Conservation (phyloP, 2,797 vertebrate genomes). For the Sebastiscus albofasciatus region DNA sequence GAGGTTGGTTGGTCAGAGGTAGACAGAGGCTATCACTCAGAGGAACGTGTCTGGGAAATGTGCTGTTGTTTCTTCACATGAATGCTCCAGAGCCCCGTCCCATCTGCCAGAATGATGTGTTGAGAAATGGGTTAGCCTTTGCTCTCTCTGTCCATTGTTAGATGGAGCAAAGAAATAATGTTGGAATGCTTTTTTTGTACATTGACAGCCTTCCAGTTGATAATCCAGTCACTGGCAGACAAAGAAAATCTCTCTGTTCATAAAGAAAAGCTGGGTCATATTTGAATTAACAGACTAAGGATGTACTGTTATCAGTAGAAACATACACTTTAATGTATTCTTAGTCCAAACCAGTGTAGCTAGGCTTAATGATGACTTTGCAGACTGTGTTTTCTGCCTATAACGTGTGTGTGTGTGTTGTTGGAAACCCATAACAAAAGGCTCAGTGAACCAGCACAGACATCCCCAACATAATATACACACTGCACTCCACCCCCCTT, state of each 20-base stretch:
- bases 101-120: slow-evolving; percentile 57
- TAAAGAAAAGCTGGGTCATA: background rate
- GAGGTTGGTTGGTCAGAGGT: slow-evolving; percentile 37
- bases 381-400: background rate
- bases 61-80: slow-evolving; percentile 67
- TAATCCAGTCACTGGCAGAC: slow-evolving; percentile 8
- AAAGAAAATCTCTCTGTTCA: slow-evolving; percentile 10
- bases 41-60: slow-evolving; percentile 52
- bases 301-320: background rate
- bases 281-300: background rate
- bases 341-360: background rate
- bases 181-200: slow-evolving; percentile 11
- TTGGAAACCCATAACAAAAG: slow-evolving; percentile 69
- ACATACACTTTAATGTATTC: background rate
- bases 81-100: slow-evolving; percentile 46
- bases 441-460: slow-evolving; percentile 70
- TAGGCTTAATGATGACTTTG: background rate
- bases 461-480: slow-evolving; percentile 47
- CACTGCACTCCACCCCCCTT: slow-evolving; percentile 41
- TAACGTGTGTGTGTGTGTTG: slow-evolving; percentile 31
- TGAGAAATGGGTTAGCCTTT: slow-evolving; percentile 56
- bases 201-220: slow-evolving; percentile 13
- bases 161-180: slow-evolving; percentile 30
- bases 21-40: slow-evolving; percentile 40
- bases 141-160: slow-evolving; percentile 51